Evolutionary conservation across 2,888 invertebrate species (phyloP).

Genomic region (Apamea crenata): DNA sequence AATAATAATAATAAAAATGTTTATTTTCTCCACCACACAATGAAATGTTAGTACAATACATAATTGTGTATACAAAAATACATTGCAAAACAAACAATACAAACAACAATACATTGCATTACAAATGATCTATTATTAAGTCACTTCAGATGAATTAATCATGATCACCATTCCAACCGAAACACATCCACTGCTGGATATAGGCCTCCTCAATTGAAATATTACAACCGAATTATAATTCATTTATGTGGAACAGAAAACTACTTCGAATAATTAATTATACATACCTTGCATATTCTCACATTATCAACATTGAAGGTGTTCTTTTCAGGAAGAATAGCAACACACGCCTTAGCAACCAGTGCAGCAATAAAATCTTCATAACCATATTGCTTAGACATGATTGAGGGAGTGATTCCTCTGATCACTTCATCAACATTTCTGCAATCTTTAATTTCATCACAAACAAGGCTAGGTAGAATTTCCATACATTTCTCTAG

Average conservation of each 20-base stretch:
- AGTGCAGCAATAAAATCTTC: conserved; percentile 97
- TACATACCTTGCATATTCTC: conserved; percentile 95
- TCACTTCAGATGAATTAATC: background rate
- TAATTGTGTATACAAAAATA: no score
- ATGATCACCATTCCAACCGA: background rate
- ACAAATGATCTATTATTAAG: background rate
- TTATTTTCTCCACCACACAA: no score
- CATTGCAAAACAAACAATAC: no score
- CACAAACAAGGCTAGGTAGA: conserved; percentile 94
- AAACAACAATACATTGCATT: no score
- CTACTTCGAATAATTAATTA: background rate
- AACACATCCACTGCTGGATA: background rate
- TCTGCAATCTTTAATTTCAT: conserved; percentile 93
- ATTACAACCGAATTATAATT: background rate
- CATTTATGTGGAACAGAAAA: background rate
- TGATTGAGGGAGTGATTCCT: conserved; percentile 95
- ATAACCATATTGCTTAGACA: conserved; percentile 99
- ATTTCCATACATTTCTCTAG: conserved; percentile 97
- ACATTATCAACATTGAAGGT: conserved; percentile 99
- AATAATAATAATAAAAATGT: no score
- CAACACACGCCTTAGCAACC: conserved; percentile 96
- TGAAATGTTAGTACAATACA: no score
- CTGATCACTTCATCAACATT: conserved; percentile 93
- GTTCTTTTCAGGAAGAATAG: conserved; percentile 95
- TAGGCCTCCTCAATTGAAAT: background rate